These are phyloP conservation scores for Chrysomallon squamiferum DNA, from an alignment of 1,140 invertebrate species.

Conservation along the genomic window DNA sequence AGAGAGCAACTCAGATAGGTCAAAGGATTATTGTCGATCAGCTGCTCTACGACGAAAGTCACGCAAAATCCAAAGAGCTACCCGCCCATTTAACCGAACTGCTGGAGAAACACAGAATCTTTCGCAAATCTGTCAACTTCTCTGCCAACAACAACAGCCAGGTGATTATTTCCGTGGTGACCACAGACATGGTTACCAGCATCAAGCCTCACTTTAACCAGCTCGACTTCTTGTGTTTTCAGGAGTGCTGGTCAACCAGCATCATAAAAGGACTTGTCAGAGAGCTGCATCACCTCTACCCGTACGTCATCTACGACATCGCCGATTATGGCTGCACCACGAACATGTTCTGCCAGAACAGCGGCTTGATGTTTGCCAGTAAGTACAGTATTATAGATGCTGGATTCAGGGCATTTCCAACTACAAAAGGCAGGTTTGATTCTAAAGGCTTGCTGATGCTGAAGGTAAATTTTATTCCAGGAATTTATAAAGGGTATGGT, in stretches of 20 bases:
- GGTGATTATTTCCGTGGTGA: not conserved
- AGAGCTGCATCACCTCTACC: conserved; percentile 51
- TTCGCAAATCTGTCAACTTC: not conserved
- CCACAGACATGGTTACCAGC: conserved; percentile 6
- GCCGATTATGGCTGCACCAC: conserved; percentile 25
- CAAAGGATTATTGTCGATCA: conserved; percentile 42
- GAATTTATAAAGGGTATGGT: too few species aligned
- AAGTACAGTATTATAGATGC: conserved; percentile 55
- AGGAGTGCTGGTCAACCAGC: conserved; percentile 46
- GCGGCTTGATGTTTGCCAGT: conserved; percentile 61
- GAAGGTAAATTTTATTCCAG: conserved; percentile 45
- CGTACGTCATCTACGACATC: conserved; percentile 52
- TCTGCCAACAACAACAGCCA: not conserved
- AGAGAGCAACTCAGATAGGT: conserved; percentile 38
- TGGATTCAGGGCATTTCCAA: conserved; percentile 53
- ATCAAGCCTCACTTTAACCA: conserved; percentile 40
- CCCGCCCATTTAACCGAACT: not conserved
- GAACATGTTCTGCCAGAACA: conserved; percentile 49
- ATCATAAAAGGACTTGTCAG: conserved; percentile 33
- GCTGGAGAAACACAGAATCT: not conserved
- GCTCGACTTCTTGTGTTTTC: conserved; percentile 48
- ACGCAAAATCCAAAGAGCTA: not conserved
- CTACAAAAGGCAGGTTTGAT: conserved; percentile 41
- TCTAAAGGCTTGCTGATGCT: conserved; percentile 59
- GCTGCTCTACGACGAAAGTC: conserved; percentile 12